Base-by-base conservation (phyloP, 2,888 invertebrate genomes). In the Apodemia duryi region DNA sequence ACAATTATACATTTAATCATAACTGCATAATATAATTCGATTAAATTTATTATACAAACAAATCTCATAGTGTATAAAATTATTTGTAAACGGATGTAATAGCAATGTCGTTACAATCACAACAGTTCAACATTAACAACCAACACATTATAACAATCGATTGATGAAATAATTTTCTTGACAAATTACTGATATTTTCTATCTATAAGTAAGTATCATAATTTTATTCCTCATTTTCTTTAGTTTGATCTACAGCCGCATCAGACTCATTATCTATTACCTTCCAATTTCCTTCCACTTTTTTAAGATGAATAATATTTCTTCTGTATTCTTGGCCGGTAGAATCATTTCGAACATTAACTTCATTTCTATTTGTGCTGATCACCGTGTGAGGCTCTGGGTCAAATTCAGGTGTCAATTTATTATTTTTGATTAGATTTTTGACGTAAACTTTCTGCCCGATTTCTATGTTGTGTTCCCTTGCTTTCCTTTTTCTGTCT, bases 361-460 rank as follows among this genome's bases (percentile, higher is more conserved):
- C 41, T 60, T 68, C 65, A 13, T 62, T 62, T 11, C 63, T 63
- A 6, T 62, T 51, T 38, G 7, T 54, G 5, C 9, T 41, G 11
- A 49, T 35, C 9, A 66, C 63, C 1, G 66, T 67, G 46, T 66
- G 64, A 49, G 63, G 43, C 11, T 51, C 52, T 9, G 63, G 46
- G 52, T 67, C 57, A 63, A 66, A 69, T 46, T 63, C 68, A n/a
- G 51, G 13, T 28, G 52, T 51, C 4, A 70, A 35, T 63, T 72
- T 70, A 57, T 70, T 72, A 11, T 38, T 21, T 35, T 67, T 70
- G 5, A 29, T 46, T 21, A 63, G 51, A 9, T 71, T 70, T 29
- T 67, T 71, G 5, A 68, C 52, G 41, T 70, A 69, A 2, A 68
- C 69, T 43, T 69, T 69, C 10, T 71, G 70, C 13, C 70, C 69